These are phyloP conservation scores for Cryptocephalus primarius DNA, from an alignment of 2,888 invertebrate genomes.

Conservation along the genomic window DNA sequence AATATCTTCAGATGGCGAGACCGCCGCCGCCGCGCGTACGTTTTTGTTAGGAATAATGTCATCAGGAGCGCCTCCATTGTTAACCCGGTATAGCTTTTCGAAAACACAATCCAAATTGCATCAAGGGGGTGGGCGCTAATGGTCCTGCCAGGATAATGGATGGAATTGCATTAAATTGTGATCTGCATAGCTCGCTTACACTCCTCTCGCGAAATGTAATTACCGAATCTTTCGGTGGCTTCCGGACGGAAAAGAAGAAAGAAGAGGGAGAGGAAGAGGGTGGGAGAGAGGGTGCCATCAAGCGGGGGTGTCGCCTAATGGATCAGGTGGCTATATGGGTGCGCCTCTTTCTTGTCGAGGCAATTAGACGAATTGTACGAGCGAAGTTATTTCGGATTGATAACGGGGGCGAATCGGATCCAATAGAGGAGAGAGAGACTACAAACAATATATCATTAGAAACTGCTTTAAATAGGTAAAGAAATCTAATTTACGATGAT, in stretches of 20 bases:
- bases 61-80: constrained; percentile 29
- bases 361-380: constrained; percentile 25
- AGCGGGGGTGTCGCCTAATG: constrained; percentile 21
- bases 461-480: too few relatives aligned
- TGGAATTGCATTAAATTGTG: constrained; percentile 44
- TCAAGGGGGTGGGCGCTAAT: constrained; percentile 38
- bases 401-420: constrained; percentile 4
- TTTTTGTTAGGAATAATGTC: constrained; percentile 27
- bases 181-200: constrained; percentile 38
- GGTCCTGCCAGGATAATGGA: constrained; percentile 41
- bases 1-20: constrained; percentile 1
- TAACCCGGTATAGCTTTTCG: constrained; percentile 35
- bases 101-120: constrained; percentile 36
- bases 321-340: constrained; percentile 28
- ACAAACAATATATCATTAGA: too few relatives aligned
- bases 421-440: too few relatives aligned
- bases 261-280: constrained; percentile 6
- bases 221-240: constrained; percentile 32
- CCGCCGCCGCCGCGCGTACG: constrained; percentile 8
- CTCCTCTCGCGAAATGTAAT: constrained; percentile 27
- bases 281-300: neutral
- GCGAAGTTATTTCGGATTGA: constrained; percentile 2
- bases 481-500: too few relatives aligned
- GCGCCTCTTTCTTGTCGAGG: constrained; percentile 29
- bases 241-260: constrained; percentile 22